Base-by-base conservation (phyloP, 2,888 invertebrate species). In the Drosophila ezoana region DNA sequence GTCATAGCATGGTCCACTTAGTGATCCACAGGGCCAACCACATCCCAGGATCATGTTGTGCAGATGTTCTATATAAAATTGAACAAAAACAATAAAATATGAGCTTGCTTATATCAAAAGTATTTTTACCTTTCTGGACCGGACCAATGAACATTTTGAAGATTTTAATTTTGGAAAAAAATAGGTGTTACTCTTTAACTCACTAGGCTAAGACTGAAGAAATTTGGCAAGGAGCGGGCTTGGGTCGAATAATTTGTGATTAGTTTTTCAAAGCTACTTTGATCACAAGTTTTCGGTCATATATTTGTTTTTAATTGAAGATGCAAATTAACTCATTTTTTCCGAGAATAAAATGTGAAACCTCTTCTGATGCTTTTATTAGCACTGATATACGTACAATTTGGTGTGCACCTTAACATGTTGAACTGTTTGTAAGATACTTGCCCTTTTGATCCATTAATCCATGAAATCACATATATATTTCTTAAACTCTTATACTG, bases 1-100 rank as follows among this genome's bases (percentile, higher is more conserved):
- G 11, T 72, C 37, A 8, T 40, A 76, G 51, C 76, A 69, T 2
- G 83, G 83, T n/a, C 84, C 84, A 14, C 76, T 79, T 28, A 75
- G 60, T 0, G 61, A 76, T 40, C 76, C 76, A 28, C 80, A 77
- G n/a, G 72, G 73, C 35, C 76, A 81, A 37, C 80, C 80, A 59
- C 81, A 79, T n/a, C 82, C 73, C 9, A 78, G 51, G 54, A 79
- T 57, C 78, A 65, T 41, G 32, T 41, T 32, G 37, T 51, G 53
- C 3, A 40, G 37, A 20, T 52, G 33, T 14, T 38, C 37, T 9
- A 0, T 4, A 18, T 13, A 3, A 6, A 14, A 32, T 11, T n/a
- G 5, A 6, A 13, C 0, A 13, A 20, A 11, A 16, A 23, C 6
- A 6, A 13, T 33, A 18, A 2, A 8, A 11, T 13, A 44, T 18